Base-by-base conservation (phyloP, 2,888 invertebrate genomes). In the Sabellastarte sp. region DNA sequence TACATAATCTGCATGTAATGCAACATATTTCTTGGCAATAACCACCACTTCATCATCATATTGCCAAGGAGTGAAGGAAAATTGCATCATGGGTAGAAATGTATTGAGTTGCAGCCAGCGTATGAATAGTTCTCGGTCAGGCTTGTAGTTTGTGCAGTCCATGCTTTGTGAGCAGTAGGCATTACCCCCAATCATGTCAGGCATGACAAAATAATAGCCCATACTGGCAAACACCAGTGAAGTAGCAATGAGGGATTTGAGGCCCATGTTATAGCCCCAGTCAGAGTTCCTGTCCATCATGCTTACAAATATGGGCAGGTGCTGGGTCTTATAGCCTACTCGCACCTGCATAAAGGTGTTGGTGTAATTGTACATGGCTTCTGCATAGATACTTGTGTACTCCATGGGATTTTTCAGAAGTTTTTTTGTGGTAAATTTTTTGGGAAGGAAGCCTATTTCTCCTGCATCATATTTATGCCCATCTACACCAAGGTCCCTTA, bases 131-230 rank as follows among this genome's bases (percentile, higher is more conserved):
- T 86, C 84, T 50, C 74, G 68, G 31, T 78, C 77, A 20, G 84
- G 84, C 24, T 55, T 55, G 24, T 15, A 84, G 63, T 93, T 90
- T 0, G 93, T 92, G 0, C 41, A 41, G 41, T 41, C 41, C 41
- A 41, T 41, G 41, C 20, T 41, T 41, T n/a, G 32, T n/a, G 30
- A 28, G 26, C 56, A 15, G 52, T 74, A 66, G n/a, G 81, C 83
- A 63, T 94, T 93, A 1, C 80, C 96, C 0, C 97, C 97, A 0
- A 97, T 93, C 2, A 95, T 91, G 0, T 96, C 95, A 0, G 95
- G 93, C 86, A 96, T 89, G 53, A 95, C 88, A 76, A 95, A 95
- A 0, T 90, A 88, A 81, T 92, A 96, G 0, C 97, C 97, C 72
- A 95, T 91, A 29, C 95, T 88, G 29, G 82, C 79, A 30, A 80